These are phyloP conservation scores for Thecocarcelia acutangulata DNA, from an alignment of 2,888 invertebrate genomes.

Conservation along the genomic window DNA sequence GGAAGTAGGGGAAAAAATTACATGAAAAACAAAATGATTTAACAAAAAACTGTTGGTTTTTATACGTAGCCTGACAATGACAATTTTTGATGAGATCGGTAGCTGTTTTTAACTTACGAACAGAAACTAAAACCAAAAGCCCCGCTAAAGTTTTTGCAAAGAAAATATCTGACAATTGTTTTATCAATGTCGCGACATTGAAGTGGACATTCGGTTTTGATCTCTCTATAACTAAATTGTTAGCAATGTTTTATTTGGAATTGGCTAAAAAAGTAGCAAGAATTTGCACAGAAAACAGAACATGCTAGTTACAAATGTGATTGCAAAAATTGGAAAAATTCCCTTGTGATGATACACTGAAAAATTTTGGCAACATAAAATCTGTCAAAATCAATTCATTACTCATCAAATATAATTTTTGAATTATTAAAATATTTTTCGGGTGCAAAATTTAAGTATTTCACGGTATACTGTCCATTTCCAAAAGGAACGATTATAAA, in stretches of 20 bases:
- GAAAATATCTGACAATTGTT: slow-evolving; percentile 69
- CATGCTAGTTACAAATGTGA: slow-evolving; percentile 1
- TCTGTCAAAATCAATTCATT: too few species aligned
- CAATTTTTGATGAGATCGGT: slow-evolving; percentile 56
- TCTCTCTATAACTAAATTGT: slow-evolving; percentile 34
- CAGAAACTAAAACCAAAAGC: slow-evolving; percentile 48
- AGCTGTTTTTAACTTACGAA: slow-evolving; percentile 61
- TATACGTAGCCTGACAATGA: slow-evolving; percentile 25
- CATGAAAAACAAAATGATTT: background rate
- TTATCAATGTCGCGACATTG: slow-evolving; percentile 71
- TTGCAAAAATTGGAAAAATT: slow-evolving; percentile 23
- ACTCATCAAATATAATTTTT: too few species aligned
- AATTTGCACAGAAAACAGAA: slow-evolving; percentile 7
- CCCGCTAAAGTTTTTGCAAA: slow-evolving; percentile 39
- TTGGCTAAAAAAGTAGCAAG: background rate
- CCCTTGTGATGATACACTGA: slow-evolving; percentile 33
- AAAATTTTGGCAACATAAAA: background rate
- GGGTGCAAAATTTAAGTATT: too few species aligned
- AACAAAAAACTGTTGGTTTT: slow-evolving; percentile 37
- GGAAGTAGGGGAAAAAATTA: background rate
- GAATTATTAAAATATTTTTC: too few species aligned
- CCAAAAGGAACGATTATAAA: too few species aligned
- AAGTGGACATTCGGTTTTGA: slow-evolving; percentile 57
- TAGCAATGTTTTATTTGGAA: slow-evolving; percentile 21
- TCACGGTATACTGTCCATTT: too few species aligned